These are phyloP conservation scores for Athetis lepigone DNA, from an alignment of 2,888 invertebrate species.

Conservation along the genomic window DNA sequence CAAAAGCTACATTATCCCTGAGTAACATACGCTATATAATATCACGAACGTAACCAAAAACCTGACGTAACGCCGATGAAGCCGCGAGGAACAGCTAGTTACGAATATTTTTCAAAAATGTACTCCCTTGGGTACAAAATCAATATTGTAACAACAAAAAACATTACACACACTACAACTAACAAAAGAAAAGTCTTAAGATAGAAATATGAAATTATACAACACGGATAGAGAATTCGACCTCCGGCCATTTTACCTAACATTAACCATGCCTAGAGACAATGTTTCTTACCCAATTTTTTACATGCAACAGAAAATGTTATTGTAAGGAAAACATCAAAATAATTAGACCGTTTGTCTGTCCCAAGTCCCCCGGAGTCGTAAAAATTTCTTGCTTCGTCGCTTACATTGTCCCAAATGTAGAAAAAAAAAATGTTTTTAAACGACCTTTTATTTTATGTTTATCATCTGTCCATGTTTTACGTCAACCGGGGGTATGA, in stretches of 20 bases:
- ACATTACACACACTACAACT: too few relatives aligned
- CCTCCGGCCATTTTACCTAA: not conserved
- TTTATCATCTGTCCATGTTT: slow-evolving; percentile 51
- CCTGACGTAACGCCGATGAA: too few relatives aligned
- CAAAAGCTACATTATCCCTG: too few relatives aligned
- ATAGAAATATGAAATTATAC: too few relatives aligned
- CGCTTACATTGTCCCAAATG: slow-evolving; percentile 56
- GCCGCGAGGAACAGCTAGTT: too few relatives aligned
- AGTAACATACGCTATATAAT: too few relatives aligned
- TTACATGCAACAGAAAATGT: slow-evolving; percentile 40
- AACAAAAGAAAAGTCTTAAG: too few relatives aligned
- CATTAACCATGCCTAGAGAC: not conserved
- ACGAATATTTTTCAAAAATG: too few relatives aligned
- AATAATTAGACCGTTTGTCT: slow-evolving; percentile 61
- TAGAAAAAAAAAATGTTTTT: slow-evolving; percentile 48
- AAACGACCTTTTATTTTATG: slow-evolving; percentile 48
- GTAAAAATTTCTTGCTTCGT: slow-evolving; percentile 60
- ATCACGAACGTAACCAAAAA: too few relatives aligned
- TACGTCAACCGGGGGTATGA: slow-evolving; percentile 44
- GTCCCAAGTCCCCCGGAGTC: slow-evolving; percentile 46
- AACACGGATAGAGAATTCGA: too few relatives aligned
- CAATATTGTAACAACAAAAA: too few relatives aligned
- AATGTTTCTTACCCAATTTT: slow-evolving; percentile 32
- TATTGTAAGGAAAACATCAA: slow-evolving; percentile 51
- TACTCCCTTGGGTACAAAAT: too few relatives aligned